Percentiles rank a stretch among this genome's conserved stretches.
Evolutionary conservation across 2,888 invertebrate species (phyloP).

Genomic region (Drosophila anomalipes): DNA sequence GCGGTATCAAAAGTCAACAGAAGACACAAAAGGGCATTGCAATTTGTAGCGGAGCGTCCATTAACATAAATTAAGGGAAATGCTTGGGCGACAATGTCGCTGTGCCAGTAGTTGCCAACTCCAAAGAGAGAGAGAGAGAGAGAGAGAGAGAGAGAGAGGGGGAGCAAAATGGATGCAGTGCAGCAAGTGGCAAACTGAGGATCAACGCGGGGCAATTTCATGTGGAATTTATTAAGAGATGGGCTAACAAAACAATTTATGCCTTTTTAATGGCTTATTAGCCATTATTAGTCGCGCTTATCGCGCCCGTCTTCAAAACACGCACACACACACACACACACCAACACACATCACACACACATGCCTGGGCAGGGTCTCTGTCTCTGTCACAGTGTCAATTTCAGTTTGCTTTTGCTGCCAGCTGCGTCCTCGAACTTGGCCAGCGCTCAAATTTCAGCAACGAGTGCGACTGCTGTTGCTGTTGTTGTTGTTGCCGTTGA

Average conservation of each 20-base stretch:
- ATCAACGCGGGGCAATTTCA: slow-evolving; percentile 54
- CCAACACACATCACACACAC: neutral
- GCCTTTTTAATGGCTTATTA: slow-evolving; percentile 84
- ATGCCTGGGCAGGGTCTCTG: slow-evolving; percentile 7
- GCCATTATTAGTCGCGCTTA: slow-evolving; percentile 83
- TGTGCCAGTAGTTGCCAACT: slow-evolving; percentile 19
- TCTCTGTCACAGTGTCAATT: slow-evolving; percentile 46
- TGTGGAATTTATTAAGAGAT: slow-evolving; percentile 82
- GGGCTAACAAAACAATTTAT: slow-evolving; percentile 84
- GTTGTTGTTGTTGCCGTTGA: slow-evolving; percentile 58
- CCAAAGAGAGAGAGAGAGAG: neutral
- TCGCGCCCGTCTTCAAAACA: slow-evolving; percentile 70
- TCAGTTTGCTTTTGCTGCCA: slow-evolving; percentile 46
- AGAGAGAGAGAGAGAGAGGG: neutral
- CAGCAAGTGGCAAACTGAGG: slow-evolving; percentile 55
- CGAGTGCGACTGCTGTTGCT: slow-evolving; percentile 20
- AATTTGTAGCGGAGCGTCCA: slow-evolving; percentile 80
- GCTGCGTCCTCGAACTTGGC: slow-evolving; percentile 63
- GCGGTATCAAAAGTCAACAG: slow-evolving; percentile 49
- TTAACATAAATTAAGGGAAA: slow-evolving; percentile 82
- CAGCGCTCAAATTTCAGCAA: slow-evolving; percentile 67
- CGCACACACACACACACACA: slow-evolving; percentile 42
- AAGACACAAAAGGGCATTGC: slow-evolving; percentile 70
- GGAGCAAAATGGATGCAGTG: slow-evolving; percentile 55
- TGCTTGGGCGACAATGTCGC: slow-evolving; percentile 55